Percentiles rank a stretch among this genome's conserved stretches.
Conservation (phyloP, 2,113 vertebrate species). For the Thomomys bottae region DNA sequence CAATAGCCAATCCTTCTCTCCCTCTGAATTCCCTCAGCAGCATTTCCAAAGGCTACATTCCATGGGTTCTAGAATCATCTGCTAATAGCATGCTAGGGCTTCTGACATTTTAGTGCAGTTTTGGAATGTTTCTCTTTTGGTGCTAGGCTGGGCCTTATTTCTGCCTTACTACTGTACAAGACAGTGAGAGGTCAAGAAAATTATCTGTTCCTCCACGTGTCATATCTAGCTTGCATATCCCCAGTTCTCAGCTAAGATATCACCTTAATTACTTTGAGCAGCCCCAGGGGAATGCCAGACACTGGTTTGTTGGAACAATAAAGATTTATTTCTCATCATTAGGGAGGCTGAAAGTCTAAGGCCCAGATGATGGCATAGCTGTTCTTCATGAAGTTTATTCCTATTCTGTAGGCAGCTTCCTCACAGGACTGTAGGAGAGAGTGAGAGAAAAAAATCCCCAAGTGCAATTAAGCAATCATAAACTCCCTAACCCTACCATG, state of each 20-base stretch:
- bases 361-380: neutral
- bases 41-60: too few species aligned
- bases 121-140: neutral
- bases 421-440: rapidly evolving
- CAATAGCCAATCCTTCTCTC: neutral
- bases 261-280: neutral
- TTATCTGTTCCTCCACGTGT: rapidly evolving
- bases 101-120: rapidly evolving
- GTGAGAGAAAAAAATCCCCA: too few species aligned
- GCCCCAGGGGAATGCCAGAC: too few species aligned
- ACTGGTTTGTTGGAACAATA: neutral
- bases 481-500: rapidly evolving
- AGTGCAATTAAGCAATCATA: too few species aligned
- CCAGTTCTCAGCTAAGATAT: neutral
- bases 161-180: rapidly evolving
- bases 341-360: neutral
- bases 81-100: rapidly evolving
- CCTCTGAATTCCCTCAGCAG: neutral
- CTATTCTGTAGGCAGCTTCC: neutral
- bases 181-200: neutral
- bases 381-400: neutral
- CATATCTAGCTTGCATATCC: neutral
- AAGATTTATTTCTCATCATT: neutral
- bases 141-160: neutral
- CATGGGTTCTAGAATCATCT: rapidly evolving